These are phyloP conservation scores for Zaprionus vittiger DNA, from an alignment of 1,140 invertebrate genomes.

Conservation along the genomic window DNA sequence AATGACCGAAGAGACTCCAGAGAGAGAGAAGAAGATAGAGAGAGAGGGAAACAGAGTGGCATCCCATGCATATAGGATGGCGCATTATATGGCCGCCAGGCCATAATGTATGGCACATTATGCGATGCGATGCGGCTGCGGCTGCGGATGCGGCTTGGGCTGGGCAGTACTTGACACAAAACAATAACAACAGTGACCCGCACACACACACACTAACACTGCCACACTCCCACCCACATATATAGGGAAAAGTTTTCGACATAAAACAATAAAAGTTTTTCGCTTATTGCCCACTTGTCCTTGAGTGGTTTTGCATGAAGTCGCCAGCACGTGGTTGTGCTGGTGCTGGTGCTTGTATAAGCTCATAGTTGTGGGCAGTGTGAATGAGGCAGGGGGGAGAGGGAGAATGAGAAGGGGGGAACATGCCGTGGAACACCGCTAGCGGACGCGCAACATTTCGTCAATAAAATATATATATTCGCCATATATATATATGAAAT, in stretches of 20 bases:
- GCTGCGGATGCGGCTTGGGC: constrained; percentile 25
- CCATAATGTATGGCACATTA: constrained; percentile 72
- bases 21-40: neutral
- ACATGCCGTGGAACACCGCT: constrained; percentile 13
- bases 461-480: constrained; percentile 67
- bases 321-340: constrained; percentile 19
- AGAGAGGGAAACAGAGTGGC: constrained; percentile 12
- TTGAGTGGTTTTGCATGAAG: constrained; percentile 78
- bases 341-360: neutral
- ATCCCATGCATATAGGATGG: constrained; percentile 71
- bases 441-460: constrained; percentile 59
- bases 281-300: constrained; percentile 81
- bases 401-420: neutral
- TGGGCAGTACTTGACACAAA: constrained; percentile 47
- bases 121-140: constrained; percentile 42
- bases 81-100: constrained; percentile 65
- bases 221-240: constrained; percentile 24
- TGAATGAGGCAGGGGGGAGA: no score
- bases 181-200: constrained; percentile 28
- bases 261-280: constrained; percentile 83
- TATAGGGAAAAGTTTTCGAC: constrained; percentile 59
- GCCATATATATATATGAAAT: constrained; percentile 17
- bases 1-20: constrained; percentile 50
- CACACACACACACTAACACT: constrained; percentile 25
- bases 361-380: neutral